These are phyloP conservation scores for Drosophila melanosoma DNA, from an alignment of 2,888 invertebrate species.

Conservation along the genomic window DNA sequence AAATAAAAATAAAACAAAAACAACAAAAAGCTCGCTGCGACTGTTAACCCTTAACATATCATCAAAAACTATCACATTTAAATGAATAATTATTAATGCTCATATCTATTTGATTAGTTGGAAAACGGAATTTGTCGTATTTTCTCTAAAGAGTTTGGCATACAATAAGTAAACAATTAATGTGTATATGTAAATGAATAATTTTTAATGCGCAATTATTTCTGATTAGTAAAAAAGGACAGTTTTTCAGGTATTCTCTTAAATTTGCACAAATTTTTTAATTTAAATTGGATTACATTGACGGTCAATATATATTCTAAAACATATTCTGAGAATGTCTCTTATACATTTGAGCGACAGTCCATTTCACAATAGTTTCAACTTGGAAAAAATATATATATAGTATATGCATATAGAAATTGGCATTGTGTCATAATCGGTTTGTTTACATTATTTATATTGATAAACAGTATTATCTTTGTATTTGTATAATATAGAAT, in stretches of 20 bases:
- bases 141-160: neutral
- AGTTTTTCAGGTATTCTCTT: neutral
- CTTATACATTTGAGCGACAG: neutral
- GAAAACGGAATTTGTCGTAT: neutral
- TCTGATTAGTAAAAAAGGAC: neutral
- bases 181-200: neutral
- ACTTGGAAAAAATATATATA: constrained; percentile 5
- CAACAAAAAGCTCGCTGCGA: neutral
- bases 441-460: constrained; percentile 21
- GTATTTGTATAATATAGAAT: neutral
- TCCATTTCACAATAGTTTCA: constrained; percentile 17
- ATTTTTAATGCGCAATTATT: neutral
- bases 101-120: neutral
- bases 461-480: constrained; percentile 19
- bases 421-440: constrained; percentile 19
- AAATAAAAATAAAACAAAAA: constrained; percentile 1
- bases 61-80: constrained; percentile 1
- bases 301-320: neutral
- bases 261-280: neutral
- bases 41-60: constrained; percentile 12
- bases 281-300: neutral
- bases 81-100: neutral
- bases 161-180: neutral
- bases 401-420: neutral
- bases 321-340: neutral